These are phyloP conservation scores for Orthosia gothica DNA, from an alignment of 2,888 invertebrate genomes.

Conservation along the genomic window DNA sequence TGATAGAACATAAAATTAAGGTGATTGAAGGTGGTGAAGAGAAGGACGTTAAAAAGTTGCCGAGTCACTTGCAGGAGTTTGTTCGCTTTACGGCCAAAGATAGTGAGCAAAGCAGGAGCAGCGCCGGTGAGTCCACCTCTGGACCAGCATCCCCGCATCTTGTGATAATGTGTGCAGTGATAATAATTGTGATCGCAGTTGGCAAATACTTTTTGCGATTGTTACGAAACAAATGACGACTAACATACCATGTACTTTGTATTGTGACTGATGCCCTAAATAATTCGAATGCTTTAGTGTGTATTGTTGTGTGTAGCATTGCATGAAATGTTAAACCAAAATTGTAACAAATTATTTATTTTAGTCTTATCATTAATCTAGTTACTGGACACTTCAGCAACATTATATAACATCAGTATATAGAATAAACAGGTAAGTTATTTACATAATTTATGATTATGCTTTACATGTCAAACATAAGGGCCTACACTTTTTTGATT, in stretches of 20 bases:
- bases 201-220: conserved; percentile 85
- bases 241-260: conserved; percentile 66
- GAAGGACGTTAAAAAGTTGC: conserved; percentile 93
- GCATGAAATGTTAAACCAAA: conserved; percentile 76
- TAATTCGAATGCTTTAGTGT: conserved; percentile 70
- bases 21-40: conserved; percentile 93
- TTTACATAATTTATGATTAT: conserved; percentile 52
- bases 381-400: conserved; percentile 47
- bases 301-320: conserved; percentile 75
- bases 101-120: conserved; percentile 90
- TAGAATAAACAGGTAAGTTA: conserved; percentile 73
- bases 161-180: conserved; percentile 89
- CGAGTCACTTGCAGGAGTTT: conserved; percentile 95
- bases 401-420: conserved; percentile 36
- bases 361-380: conserved; percentile 56
- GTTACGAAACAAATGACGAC: conserved; percentile 82
- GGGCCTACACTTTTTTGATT: conserved; percentile 30
- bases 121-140: conserved; percentile 87
- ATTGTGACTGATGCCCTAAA: conserved; percentile 71
- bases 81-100: conserved; percentile 92
- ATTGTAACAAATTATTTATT: conserved; percentile 57
- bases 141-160: conserved; percentile 88
- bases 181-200: conserved; percentile 86
- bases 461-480: conserved; percentile 40
- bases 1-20: conserved; percentile 90